A percentile compares a stretch with the other conserved stretches of the same genome.
Conservation (phyloP, 2,888 invertebrate genomes). For the Arge pagana region DNA sequence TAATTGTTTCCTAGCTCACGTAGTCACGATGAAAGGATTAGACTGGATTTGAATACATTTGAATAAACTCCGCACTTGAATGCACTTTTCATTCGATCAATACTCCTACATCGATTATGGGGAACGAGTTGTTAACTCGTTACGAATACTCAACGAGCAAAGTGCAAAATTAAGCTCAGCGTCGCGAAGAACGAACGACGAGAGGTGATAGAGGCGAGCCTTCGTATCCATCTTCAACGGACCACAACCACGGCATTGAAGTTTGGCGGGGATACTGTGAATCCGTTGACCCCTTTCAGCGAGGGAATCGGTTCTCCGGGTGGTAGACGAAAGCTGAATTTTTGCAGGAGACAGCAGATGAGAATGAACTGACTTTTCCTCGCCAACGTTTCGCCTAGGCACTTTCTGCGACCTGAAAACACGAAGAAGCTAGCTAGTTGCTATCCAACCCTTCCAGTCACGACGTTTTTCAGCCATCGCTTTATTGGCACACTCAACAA, state of each 20-base stretch:
- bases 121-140: no score
- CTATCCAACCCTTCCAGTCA: no score
- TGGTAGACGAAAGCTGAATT: slow-evolving; percentile 56
- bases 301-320: slow-evolving; percentile 9
- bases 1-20: slow-evolving; percentile 12
- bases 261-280: slow-evolving; percentile 15
- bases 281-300: slow-evolving; percentile 14
- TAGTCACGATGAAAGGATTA: background rate
- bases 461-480: no score
- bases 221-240: no score
- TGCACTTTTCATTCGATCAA: no score
- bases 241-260: slow-evolving; percentile 11
- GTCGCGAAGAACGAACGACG: no score
- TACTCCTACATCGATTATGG: no score
- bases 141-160: no score
- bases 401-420: slow-evolving; percentile 66
- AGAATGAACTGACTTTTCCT: slow-evolving; percentile 66
- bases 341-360: slow-evolving; percentile 65
- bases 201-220: no score
- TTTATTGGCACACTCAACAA: no score
- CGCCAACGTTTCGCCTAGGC: slow-evolving; percentile 68
- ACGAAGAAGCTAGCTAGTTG: slow-evolving; percentile 28
- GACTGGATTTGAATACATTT: slow-evolving; percentile 12
- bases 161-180: no score
- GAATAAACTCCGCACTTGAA: no score